Conservation (phyloP, 1,140 invertebrate species). For the Bathynomus jamesi region DNA sequence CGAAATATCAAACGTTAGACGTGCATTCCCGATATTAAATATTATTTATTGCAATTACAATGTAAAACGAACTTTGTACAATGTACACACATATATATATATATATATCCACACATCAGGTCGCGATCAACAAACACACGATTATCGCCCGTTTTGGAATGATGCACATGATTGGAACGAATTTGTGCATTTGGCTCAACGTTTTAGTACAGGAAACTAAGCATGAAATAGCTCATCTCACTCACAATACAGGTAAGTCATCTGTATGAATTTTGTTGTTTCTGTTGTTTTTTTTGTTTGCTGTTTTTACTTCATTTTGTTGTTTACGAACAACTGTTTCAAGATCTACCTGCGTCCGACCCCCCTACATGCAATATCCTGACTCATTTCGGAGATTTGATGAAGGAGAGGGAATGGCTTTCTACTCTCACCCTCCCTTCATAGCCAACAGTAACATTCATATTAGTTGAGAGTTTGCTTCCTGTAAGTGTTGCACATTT, state of each 20-base stretch:
- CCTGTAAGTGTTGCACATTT: too few relatives aligned
- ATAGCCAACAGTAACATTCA: too few relatives aligned
- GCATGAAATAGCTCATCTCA: slow-evolving; percentile 11
- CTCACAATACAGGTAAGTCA: slow-evolving; percentile 3
- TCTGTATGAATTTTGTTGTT: too few relatives aligned
- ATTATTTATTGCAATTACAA: not conserved
- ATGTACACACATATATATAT: not conserved
- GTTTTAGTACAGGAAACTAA: slow-evolving; percentile 51
- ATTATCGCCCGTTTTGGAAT: slow-evolving; percentile 78
- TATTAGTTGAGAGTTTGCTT: too few relatives aligned
- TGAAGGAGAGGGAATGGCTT: too few relatives aligned
- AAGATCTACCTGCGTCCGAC: too few relatives aligned
- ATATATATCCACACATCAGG: slow-evolving; percentile 53
- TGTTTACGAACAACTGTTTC: too few relatives aligned
- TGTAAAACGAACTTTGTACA: not conserved
- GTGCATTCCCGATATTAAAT: not conserved
- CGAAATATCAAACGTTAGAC: not conserved
- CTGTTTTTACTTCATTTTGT: too few relatives aligned
- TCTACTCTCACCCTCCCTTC: too few relatives aligned
- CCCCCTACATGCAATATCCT: too few relatives aligned
- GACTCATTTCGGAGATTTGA: too few relatives aligned
- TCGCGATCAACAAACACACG: slow-evolving; percentile 79
- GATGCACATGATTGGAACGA: slow-evolving; percentile 94
- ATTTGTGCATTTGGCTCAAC: slow-evolving; percentile 86
- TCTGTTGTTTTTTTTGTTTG: too few relatives aligned